These are phyloP conservation scores for Nothura maculosa DNA, from an alignment of 2,797 vertebrate species.

Conservation along the genomic window DNA sequence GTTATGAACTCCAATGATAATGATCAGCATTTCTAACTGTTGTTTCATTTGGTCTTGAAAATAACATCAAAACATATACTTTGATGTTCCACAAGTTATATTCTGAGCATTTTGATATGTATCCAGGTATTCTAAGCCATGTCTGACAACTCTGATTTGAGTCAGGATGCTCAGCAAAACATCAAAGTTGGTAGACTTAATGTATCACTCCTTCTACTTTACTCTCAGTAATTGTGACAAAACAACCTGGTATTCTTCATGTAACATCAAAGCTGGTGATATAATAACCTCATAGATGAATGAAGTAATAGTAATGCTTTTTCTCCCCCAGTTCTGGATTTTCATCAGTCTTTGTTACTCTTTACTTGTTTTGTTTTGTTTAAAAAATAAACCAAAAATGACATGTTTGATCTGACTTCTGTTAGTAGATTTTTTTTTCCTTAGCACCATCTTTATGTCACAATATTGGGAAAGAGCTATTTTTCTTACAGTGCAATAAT, in stretches of 20 bases:
- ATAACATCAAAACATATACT: neutral
- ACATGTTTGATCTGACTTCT: neutral
- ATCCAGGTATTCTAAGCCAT: conserved; percentile 21
- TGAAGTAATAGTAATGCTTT: conserved; percentile 67
- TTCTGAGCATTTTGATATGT: neutral
- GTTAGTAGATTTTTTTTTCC: conserved; percentile 34
- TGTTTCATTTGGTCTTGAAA: conserved; percentile 19
- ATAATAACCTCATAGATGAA: conserved; percentile 72
- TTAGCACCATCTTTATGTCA: neutral
- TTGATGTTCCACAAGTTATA: conserved; percentile 10
- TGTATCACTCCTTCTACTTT: conserved; percentile 69
- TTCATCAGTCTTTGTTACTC: conserved; percentile 49
- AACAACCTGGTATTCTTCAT: conserved; percentile 76
- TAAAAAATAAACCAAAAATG: conserved; percentile 53
- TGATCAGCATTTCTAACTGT: neutral
- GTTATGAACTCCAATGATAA: neutral
- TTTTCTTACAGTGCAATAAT: neutral
- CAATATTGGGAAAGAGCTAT: neutral
- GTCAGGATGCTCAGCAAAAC: conserved; percentile 44
- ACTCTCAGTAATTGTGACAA: conserved; percentile 77
- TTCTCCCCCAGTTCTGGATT: conserved; percentile 42
- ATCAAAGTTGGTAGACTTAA: conserved; percentile 74
- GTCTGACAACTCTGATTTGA: conserved; percentile 42
- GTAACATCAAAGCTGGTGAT: conserved; percentile 77
- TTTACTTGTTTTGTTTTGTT: conserved; percentile 25